Evolutionary conservation across 2,797 vertebrate genomes (phyloP), one percentile per base, ranked within the genome.

Genomic region (Coreius guichenoti): DNA sequence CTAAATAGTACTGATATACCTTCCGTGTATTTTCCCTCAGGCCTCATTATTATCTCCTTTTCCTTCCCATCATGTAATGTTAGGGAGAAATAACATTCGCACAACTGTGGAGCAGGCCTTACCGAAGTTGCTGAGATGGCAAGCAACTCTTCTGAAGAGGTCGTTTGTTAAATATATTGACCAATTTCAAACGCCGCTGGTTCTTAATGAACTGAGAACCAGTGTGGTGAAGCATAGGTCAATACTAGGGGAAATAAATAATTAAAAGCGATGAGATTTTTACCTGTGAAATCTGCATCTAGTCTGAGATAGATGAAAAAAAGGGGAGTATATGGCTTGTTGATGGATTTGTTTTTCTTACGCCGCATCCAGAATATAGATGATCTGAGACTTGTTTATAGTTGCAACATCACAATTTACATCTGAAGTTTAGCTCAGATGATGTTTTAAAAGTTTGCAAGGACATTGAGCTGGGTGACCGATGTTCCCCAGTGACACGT

Each of bases 231-330:
- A 94, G 93, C 88, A 87, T 85, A 90, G 90, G 90, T 95, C 93
- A 93, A 93, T 95, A 92, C 86, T 70, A 88, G 89, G 75, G 89
- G 82, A 89, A 89, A 91, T 92, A 92, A 92, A 93, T 93, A 92
- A 94, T 96, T 95, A 92, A 93, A 92, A 89, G 91, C 73, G 87
- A 93, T 94, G 93, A 92, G 90, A 92, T 93, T 93, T 93, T 95
- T 94, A 93, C 96, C 95, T 94, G 90, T 87, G 93, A 83, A 93
- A 84, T 87, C 80, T 33, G 67, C 79, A 86, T 90, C 91, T 90
- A 92, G 90, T 92, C 90, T 84, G 61, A 17, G 84, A 84, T 75
- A 86, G 89, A 93, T 91, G 90, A 86, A 87, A 79, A 88, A 87
- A 56, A 9, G 39, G 75, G 17, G 86, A 74, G 47, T 87, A 88